Conservation (phyloP, 2,113 vertebrate genomes). For the Neomonachus schauinslandi region DNA sequence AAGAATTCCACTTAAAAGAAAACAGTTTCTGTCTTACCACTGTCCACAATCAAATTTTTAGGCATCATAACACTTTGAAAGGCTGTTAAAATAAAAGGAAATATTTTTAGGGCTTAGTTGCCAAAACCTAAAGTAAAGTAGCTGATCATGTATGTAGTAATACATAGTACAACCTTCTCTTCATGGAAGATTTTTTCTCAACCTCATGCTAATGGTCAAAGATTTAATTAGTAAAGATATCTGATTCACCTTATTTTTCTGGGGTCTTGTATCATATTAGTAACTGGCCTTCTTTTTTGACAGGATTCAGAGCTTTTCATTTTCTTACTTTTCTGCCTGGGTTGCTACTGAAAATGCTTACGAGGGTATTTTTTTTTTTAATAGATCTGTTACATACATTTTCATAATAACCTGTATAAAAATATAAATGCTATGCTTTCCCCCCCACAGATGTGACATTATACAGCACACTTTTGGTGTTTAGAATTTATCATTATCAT, state of each 20-base stretch:
- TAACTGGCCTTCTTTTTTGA: conserved; percentile 60
- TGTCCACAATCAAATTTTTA: neutral
- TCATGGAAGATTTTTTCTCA: neutral
- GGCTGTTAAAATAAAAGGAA: neutral
- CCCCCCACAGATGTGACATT: neutral
- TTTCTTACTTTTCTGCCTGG: conserved; percentile 65
- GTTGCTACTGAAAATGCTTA: conserved; percentile 55
- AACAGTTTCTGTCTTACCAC: neutral
- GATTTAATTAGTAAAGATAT: conserved; percentile 56
- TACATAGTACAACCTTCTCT: neutral
- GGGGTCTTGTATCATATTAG: neutral
- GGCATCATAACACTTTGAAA: conserved; percentile 1
- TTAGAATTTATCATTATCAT: conserved; percentile 7
- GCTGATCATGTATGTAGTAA: conserved; percentile 7
- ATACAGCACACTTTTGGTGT: neutral
- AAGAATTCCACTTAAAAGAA: neutral
- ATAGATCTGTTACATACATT: neutral
- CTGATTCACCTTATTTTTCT: conserved; percentile 38
- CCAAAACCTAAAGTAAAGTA: neutral
- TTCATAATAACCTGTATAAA: neutral
- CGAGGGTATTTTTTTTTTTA: neutral
- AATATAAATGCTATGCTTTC: neutral
- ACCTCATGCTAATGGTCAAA: conserved; percentile 17
- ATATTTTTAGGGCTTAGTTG: neutral
- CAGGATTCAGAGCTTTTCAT: conserved; percentile 40